Conservation (phyloP, 1,140 invertebrate species). For the Linepithema humile region DNA sequence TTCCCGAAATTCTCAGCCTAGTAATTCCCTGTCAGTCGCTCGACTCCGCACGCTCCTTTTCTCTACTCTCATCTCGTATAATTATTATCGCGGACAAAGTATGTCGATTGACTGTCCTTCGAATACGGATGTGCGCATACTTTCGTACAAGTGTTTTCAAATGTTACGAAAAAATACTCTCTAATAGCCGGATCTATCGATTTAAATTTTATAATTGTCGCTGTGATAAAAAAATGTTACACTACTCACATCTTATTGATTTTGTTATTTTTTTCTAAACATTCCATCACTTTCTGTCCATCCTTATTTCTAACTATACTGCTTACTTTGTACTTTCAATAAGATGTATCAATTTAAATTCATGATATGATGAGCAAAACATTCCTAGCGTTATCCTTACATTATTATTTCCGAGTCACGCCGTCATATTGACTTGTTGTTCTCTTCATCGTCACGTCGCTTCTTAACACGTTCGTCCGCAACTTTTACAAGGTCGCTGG, state of each 20-base stretch:
- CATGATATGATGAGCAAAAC: slow-evolving; percentile 31
- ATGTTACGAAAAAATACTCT: not conserved
- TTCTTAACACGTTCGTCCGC: not conserved
- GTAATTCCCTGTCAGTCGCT: slow-evolving; percentile 34
- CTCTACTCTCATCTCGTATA: slow-evolving; percentile 23
- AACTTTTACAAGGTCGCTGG: slow-evolving; percentile 33
- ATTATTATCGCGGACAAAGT: slow-evolving; percentile 10
- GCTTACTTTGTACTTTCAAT: not conserved
- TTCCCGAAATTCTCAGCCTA: slow-evolving; percentile 51
- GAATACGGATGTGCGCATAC: not conserved
- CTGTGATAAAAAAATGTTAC: not conserved
- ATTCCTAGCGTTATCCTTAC: slow-evolving; percentile 27
- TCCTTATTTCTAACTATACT: not conserved
- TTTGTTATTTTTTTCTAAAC: not conserved
- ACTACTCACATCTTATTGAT: not conserved
- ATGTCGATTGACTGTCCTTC: not conserved
- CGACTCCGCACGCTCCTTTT: slow-evolving; percentile 1
- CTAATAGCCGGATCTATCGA: not conserved
- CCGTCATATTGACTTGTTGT: not conserved
- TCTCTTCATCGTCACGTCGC: slow-evolving; percentile 20
- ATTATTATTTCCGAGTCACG: slow-evolving; percentile 22
- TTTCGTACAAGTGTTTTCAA: not conserved
- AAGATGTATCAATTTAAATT: slow-evolving; percentile 39
- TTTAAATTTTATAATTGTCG: not conserved
- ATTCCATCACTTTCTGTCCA: not conserved